Conservation (phyloP, 2,888 invertebrate genomes). For the Caenorhabditis macrosperma region DNA sequence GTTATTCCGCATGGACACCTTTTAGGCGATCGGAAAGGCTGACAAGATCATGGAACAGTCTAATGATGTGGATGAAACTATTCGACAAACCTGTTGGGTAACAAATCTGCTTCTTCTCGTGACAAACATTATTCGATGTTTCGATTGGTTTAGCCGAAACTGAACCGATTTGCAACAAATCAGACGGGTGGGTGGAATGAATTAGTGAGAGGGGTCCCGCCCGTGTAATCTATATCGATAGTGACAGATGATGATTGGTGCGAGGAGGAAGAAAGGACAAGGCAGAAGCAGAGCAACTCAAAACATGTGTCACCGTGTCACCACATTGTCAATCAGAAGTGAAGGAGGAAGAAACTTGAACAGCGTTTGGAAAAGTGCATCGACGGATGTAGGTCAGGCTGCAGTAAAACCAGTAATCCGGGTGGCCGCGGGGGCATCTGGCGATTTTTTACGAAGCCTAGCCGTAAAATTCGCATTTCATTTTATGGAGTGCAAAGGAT, state of each 20-base stretch:
- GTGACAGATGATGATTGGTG: slow-evolving; percentile 43
- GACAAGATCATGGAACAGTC: slow-evolving; percentile 44
- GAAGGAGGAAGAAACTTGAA: neutral
- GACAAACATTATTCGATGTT: slow-evolving; percentile 35
- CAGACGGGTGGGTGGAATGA: too few relatives aligned
- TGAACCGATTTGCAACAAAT: too few relatives aligned
- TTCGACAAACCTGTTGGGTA: slow-evolving; percentile 46
- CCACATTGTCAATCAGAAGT: slow-evolving; percentile 33
- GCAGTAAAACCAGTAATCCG: slow-evolving; percentile 48
- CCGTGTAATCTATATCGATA: slow-evolving; percentile 22
- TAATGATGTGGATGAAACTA: slow-evolving; percentile 42
- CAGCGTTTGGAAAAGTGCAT: slow-evolving; percentile 20
- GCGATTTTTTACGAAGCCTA: neutral
- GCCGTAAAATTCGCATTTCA: neutral
- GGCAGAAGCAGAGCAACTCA: slow-evolving; percentile 26
- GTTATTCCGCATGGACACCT: slow-evolving; percentile 42
- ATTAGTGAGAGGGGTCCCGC: slow-evolving; percentile 11
- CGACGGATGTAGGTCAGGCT: slow-evolving; percentile 35
- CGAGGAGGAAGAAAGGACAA: slow-evolving; percentile 19
- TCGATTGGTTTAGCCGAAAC: slow-evolving; percentile 21
- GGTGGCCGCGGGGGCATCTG: slow-evolving; percentile 30
- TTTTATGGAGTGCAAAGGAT: slow-evolving; percentile 18
- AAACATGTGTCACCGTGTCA: slow-evolving; percentile 37
- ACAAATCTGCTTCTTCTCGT: slow-evolving; percentile 28
- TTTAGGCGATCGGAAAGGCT: slow-evolving; percentile 6